These are phyloP conservation scores for Acromyrmex echinatior DNA, from an alignment of 1,140 invertebrate species.

Conservation along the genomic window DNA sequence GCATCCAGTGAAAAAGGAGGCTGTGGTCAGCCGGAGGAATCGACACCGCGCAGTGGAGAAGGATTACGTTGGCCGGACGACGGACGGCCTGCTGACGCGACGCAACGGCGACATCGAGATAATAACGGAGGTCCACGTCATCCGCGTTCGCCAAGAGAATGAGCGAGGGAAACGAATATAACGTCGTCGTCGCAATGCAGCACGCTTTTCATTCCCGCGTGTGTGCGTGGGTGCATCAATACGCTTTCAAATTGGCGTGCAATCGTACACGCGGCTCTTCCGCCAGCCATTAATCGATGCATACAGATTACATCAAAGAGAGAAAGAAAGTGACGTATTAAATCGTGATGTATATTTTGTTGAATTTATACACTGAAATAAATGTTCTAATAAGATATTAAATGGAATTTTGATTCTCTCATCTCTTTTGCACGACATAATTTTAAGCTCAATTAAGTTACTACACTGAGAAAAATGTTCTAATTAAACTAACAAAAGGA, in stretches of 20 bases:
- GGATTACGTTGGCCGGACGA: neutral
- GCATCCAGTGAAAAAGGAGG: neutral
- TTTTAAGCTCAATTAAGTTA: too few relatives aligned
- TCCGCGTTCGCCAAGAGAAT: neutral
- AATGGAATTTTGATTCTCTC: too few relatives aligned
- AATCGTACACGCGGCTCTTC: slow-evolving; percentile 26
- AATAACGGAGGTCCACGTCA: neutral
- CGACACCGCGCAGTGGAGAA: neutral
- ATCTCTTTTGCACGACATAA: too few relatives aligned
- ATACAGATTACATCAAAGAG: neutral
- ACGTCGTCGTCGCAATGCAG: neutral
- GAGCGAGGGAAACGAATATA: too few relatives aligned
- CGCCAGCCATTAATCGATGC: neutral
- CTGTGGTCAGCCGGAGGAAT: slow-evolving; percentile 2
- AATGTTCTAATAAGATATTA: too few relatives aligned
- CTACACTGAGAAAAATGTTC: too few relatives aligned
- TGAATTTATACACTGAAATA: neutral
- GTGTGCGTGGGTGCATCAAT: slow-evolving; percentile 20
- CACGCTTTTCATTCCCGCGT: neutral
- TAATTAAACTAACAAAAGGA: too few relatives aligned
- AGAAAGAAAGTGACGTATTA: neutral
- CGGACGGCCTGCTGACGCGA: neutral
- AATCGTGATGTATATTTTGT: neutral
- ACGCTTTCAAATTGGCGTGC: slow-evolving; percentile 51
- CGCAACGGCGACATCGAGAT: neutral